Base-by-base conservation (phyloP, 2,797 vertebrate genomes). In the Oreonectes daqikongensis region DNA sequence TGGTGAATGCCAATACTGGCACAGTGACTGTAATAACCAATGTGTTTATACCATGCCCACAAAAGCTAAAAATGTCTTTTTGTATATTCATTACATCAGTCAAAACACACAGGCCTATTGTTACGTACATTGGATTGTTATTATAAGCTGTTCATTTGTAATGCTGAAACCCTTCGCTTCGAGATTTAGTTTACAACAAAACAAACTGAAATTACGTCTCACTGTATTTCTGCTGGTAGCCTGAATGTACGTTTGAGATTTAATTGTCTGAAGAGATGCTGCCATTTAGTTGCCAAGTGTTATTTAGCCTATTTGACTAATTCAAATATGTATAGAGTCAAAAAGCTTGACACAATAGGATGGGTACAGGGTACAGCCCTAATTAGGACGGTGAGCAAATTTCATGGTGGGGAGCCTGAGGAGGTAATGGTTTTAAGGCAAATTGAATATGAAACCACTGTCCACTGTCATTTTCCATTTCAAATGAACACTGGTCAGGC, bases 381-480 rank as follows among this genome's bases (percentile, higher is more conserved):
- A 69, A 82, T 63, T 82, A 53, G 75, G 50, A 59, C 53, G 63
- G 75, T 82, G 81, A 89, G 90, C 88, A 87, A 89, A 86, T 82
- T 86, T 86, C 90, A 89, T 77, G 86, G 85, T 83, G 82, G 82
- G 79, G 80, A 86, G 72, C 69, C 66, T 65, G 55, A 50, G 85
- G 81, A 84, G 85, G 82, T 84, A 83, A 74, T 84, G 87, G 87
- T 89, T 93, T 93, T 88, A 92, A 89, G 92, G 91, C 91, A 88
- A 94, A 85, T 90, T 89, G 89, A 90, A 89, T 87, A 90, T 90
- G 85, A 88, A 90, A 92, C 91, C 91, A 90, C 92, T 84, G 82
- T 75, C 90, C 91, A 90, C 90, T 84, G 82, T 72, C 81, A 85
- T 86, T 94, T 94, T 94, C 88, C 92, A 92, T 93, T 87, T 85